Evolutionary conservation across 2,113 vertebrate genomes (phyloP).

Genomic region (Rafetus swinhoei): DNA sequence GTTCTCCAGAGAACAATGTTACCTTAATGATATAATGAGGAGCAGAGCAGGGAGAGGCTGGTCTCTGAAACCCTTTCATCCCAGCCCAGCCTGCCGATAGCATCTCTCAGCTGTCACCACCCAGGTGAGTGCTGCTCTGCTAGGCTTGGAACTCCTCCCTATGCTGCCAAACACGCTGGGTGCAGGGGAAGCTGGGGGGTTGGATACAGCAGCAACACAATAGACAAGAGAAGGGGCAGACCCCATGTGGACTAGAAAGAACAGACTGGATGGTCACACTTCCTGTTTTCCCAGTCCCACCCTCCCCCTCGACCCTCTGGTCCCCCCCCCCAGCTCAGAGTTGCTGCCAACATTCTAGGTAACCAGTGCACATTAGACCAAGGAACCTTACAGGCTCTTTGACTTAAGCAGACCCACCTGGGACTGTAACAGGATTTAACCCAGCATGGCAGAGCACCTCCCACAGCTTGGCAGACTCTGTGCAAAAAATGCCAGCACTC

Average conservation of each 20-base stretch:
- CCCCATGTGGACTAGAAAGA: background rate
- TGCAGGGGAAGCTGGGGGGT: background rate
- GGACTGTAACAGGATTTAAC: background rate
- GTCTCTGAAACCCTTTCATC: constrained; percentile 68
- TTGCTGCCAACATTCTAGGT: background rate
- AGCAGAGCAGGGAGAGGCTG: background rate
- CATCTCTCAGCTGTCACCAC: constrained; percentile 64
- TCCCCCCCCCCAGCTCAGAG: background rate
- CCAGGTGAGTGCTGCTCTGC: constrained; percentile 24
- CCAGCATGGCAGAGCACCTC: background rate
- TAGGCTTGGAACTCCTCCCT: constrained; percentile 31
- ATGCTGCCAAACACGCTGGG: background rate
- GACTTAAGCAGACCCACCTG: background rate
- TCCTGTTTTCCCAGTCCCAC: constrained; percentile 16
- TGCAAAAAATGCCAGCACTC: background rate
- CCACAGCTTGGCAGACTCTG: background rate
- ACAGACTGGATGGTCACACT: background rate
- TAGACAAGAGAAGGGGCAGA: background rate
- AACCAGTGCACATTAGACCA: background rate
- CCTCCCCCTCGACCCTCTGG: background rate
- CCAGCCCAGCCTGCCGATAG: constrained; percentile 55
- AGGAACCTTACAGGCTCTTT: background rate
- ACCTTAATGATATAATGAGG: fast-evolving
- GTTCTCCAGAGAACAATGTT: constrained; percentile 35
- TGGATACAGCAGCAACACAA: constrained; percentile 51